Conservation (phyloP, 2,113 vertebrate species). For the Pantherophis guttatus region DNA sequence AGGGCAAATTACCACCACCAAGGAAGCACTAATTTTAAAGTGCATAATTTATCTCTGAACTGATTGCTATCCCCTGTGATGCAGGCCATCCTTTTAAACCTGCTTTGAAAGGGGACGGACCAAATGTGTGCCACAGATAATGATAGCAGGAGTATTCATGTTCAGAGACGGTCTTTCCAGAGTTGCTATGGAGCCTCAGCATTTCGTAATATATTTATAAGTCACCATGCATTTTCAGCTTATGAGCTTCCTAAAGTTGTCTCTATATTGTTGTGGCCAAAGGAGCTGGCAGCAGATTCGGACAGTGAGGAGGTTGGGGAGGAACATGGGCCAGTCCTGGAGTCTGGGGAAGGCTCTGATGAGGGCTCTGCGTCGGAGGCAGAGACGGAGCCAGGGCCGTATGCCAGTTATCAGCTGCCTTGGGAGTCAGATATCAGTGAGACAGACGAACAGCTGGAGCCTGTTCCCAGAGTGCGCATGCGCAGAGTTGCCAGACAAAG, state of each 20-base stretch:
- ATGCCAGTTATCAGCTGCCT: too few relatives aligned
- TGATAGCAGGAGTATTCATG: not conserved
- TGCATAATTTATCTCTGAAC: not conserved
- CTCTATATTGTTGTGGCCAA: not conserved
- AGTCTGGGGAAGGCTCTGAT: too few relatives aligned
- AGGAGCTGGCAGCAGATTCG: too few relatives aligned
- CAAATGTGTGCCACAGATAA: not conserved
- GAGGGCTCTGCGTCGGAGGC: too few relatives aligned
- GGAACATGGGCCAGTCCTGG: too few relatives aligned
- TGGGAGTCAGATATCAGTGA: too few relatives aligned
- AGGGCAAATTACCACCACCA: not conserved
- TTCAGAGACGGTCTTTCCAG: not conserved
- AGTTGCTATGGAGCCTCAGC: not conserved
- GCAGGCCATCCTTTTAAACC: not conserved
- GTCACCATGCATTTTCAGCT: not conserved
- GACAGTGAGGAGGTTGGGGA: too few relatives aligned
- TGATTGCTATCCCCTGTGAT: not conserved
- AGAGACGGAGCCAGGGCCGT: too few relatives aligned
- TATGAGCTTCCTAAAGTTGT: not conserved
- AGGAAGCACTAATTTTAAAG: not conserved
- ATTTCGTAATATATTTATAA: not conserved
- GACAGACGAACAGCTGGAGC: too few relatives aligned
- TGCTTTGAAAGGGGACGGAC: not conserved
- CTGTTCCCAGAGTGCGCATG: too few relatives aligned
- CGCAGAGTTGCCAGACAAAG: too few relatives aligned